Conservation (phyloP, 2,797 vertebrate species). For the Clarias fuscus region DNA sequence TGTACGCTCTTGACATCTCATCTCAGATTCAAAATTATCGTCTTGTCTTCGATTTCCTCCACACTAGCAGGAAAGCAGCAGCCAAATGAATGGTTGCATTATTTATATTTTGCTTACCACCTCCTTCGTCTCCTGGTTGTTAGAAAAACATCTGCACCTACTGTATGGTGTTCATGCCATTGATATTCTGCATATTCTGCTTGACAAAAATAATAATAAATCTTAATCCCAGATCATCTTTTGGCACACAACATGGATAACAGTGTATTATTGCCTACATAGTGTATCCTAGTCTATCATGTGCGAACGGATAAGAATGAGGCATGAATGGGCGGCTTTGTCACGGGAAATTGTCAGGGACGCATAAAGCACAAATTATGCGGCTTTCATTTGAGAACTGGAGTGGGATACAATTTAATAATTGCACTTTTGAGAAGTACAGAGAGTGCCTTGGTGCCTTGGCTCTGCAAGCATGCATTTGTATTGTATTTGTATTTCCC, state of each 20-base stretch:
- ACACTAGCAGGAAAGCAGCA: conserved; percentile 13
- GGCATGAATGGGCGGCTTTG: conserved; percentile 34
- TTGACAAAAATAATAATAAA: background rate
- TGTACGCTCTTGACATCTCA: conserved; percentile 47
- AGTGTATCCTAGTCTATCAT: background rate
- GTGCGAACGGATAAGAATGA: background rate
- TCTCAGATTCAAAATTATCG: conserved; percentile 48
- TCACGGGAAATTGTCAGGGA: conserved; percentile 36
- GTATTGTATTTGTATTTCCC: background rate
- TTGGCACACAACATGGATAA: background rate
- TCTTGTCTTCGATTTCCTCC: conserved; percentile 14
- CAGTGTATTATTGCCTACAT: conserved; percentile 1
- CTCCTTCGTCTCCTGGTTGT: conserved; percentile 18
- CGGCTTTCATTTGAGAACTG: conserved; percentile 25
- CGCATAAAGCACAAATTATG: conserved; percentile 28
- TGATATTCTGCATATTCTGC: conserved; percentile 27
- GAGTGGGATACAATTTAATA: conserved; percentile 31
- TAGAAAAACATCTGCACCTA: conserved; percentile 17
- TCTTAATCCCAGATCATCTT: background rate
- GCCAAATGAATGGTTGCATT: conserved; percentile 1
- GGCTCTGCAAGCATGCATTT: conserved; percentile 2
- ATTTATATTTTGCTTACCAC: conserved; percentile 10
- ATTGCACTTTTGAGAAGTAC: conserved; percentile 24
- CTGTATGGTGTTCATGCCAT: background rate
- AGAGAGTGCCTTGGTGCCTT: background rate